Evolutionary conservation across 2,797 vertebrate species (phyloP).

Genomic region (Chaetophractus vellerosus): DNA sequence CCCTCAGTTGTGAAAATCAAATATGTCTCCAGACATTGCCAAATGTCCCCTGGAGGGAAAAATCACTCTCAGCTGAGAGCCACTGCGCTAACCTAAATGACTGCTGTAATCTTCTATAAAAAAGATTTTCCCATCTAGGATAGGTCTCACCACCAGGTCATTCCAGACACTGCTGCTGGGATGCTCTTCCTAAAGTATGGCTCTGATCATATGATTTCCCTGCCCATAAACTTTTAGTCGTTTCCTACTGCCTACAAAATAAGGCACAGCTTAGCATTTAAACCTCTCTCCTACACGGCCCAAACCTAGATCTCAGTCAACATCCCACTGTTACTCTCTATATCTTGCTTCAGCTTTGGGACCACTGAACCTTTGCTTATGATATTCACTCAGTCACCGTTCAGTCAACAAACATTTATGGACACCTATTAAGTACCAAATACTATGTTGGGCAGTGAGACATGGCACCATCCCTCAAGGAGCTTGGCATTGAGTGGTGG

Average conservation of each 20-base stretch:
- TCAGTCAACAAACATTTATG: background rate
- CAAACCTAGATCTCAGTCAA: background rate
- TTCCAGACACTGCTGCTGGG: background rate
- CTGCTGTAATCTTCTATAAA: background rate
- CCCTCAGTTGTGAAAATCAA: background rate
- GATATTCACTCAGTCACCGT: background rate
- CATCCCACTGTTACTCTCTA: background rate
- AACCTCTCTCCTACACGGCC: background rate
- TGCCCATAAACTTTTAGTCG: background rate
- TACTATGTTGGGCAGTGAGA: background rate
- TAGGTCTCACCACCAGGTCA: background rate
- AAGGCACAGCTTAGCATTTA: background rate
- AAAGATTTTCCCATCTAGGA: background rate
- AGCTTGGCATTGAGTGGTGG: background rate
- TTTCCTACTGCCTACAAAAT: background rate
- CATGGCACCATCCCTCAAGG: background rate
- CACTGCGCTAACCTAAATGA: background rate
- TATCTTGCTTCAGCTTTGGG: slow-evolving; percentile 25
- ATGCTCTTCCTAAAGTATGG: slow-evolving; percentile 11
- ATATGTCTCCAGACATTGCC: slow-evolving; percentile 17
- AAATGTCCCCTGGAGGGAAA: background rate
- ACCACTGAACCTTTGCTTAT: slow-evolving; percentile 27
- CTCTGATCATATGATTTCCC: background rate
- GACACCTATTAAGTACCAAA: background rate
- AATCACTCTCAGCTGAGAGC: background rate